A percentile compares a stretch with the other conserved stretches of the same genome.
Evolutionary conservation across 2,113 vertebrate genomes (phyloP).

Genomic region (Orthochromis malagaraziensis): DNA sequence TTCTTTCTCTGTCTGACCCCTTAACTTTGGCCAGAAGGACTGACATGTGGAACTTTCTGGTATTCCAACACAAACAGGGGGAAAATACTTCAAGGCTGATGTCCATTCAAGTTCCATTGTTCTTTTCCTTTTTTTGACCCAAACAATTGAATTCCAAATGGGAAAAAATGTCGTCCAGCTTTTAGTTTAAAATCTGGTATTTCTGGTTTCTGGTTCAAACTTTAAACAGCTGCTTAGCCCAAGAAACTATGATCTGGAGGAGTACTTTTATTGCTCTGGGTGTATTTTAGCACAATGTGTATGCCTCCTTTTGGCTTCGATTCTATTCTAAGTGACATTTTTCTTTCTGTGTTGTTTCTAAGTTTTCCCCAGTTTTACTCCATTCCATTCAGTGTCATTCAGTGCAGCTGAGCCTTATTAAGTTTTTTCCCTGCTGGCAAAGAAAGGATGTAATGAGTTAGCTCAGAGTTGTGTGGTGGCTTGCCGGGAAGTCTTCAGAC

Average conservation of each 20-base stretch:
- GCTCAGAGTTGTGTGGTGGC: conserved; percentile 60
- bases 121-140: conserved; percentile 28
- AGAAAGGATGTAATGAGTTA: conserved; percentile 67
- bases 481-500: conserved; percentile 59
- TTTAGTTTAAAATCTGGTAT: conserved; percentile 17
- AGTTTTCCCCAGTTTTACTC: neutral
- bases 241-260: neutral
- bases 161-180: conserved; percentile 27
- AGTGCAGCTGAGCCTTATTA: conserved; percentile 47
- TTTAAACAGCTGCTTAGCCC: conserved; percentile 36
- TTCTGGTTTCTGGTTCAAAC: conserved; percentile 12
- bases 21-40: conserved; percentile 21
- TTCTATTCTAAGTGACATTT: conserved; percentile 7
- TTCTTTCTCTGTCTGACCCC: conserved; percentile 39
- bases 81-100: neutral
- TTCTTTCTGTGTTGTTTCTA: neutral
- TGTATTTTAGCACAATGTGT: neutral
- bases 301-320: neutral
- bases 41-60: conserved; percentile 53
- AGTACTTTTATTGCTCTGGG: neutral
- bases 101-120: conserved; percentile 41
- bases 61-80: conserved; percentile 4
- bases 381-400: neutral
- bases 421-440: conserved; percentile 27
- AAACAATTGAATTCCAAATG: conserved; percentile 40